Evolutionary conservation across 1,140 invertebrate genomes (phyloP).

Genomic region (Glossosoma conforme): DNA sequence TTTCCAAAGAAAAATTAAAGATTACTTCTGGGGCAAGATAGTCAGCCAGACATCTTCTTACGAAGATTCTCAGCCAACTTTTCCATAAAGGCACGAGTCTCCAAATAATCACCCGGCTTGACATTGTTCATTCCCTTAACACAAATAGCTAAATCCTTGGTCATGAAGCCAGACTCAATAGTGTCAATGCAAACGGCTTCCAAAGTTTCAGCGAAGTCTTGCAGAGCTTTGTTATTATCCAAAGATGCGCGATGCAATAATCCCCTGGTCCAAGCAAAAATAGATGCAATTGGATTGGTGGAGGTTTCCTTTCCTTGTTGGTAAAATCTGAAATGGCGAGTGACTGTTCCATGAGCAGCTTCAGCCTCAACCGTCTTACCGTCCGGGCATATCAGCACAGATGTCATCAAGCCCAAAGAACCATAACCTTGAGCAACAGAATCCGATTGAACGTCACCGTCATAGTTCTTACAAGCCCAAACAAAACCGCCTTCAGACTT

Average conservation of each 20-base stretch:
- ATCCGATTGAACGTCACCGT: slow-evolving; percentile 98
- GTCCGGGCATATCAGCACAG: slow-evolving; percentile 90
- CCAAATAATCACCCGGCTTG: slow-evolving; percentile 81
- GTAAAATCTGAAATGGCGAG: slow-evolving; percentile 88
- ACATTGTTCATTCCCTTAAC: slow-evolving; percentile 90
- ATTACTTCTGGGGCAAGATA: slow-evolving; percentile 27
- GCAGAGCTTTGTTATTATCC: slow-evolving; percentile 75
- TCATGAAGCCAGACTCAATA: slow-evolving; percentile 92
- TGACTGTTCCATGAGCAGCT: slow-evolving; percentile 97
- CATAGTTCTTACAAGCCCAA: slow-evolving; percentile 99
- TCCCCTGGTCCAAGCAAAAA: slow-evolving; percentile 96
- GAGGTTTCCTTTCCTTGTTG: slow-evolving; percentile 97
- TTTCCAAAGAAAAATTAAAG: slow-evolving; percentile 17
- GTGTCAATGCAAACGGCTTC: slow-evolving; percentile 92
- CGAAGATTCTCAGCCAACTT: slow-evolving; percentile 92
- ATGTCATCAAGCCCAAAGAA: slow-evolving; percentile 94
- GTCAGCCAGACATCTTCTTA: slow-evolving; percentile 54
- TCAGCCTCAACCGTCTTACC: slow-evolving; percentile 96
- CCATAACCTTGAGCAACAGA: slow-evolving; percentile 94
- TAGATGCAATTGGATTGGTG: slow-evolving; percentile 97
- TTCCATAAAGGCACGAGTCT: slow-evolving; percentile 97
- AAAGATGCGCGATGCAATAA: slow-evolving; percentile 88
- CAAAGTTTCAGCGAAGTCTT: slow-evolving; percentile 74
- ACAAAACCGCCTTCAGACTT: slow-evolving; percentile 98
- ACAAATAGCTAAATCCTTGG: slow-evolving; percentile 98